A percentile compares a stretch with the other conserved stretches of the same genome.
phyloP scores from a whole-genome alignment of 2,888 invertebrate species.

The Auanema sp. region DNA sequence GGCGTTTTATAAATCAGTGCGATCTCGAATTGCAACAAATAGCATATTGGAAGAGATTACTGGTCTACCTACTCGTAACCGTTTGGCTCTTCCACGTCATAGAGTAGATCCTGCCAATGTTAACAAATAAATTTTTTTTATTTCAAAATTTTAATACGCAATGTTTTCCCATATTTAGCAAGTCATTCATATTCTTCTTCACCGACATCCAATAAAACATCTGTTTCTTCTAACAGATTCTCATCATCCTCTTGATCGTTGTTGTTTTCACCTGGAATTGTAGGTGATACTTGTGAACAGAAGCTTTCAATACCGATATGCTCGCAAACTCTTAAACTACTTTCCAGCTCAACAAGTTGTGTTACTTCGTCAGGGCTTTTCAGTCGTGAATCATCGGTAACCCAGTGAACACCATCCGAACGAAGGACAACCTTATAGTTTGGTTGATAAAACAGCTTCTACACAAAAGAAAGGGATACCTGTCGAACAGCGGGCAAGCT shows the following conservation, averaged over 20 bases:
- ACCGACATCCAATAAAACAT: constrained; percentile 31
- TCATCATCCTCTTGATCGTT: constrained; percentile 38
- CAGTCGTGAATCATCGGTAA: constrained; percentile 30
- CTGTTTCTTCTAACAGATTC: constrained; percentile 29
- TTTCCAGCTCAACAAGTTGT: constrained; percentile 38
- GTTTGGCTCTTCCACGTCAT: too few relatives aligned
- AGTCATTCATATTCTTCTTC: constrained; percentile 10
- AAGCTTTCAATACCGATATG: constrained; percentile 47
- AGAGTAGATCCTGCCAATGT: too few relatives aligned
- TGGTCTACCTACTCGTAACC: too few relatives aligned
- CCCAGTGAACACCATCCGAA: constrained; percentile 55
- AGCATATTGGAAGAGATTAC: too few relatives aligned
- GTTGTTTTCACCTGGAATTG: constrained; percentile 28
- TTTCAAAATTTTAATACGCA: constrained; percentile 4
- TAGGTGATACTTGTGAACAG: too few relatives aligned
- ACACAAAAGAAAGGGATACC: constrained; percentile 19
- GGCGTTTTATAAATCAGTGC: too few relatives aligned
- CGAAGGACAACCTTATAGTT: constrained; percentile 41
- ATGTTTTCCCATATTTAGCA: neutral
- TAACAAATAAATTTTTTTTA: too few relatives aligned
- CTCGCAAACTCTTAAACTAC: constrained; percentile 42
- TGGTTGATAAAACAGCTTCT: neutral
- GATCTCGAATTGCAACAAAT: too few relatives aligned
- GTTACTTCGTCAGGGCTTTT: constrained; percentile 50
- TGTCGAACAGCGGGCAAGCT: constrained; percentile 45